Evolutionary conservation across 1,140 invertebrate genomes (phyloP).

Genomic region (Papilio machaon): DNA sequence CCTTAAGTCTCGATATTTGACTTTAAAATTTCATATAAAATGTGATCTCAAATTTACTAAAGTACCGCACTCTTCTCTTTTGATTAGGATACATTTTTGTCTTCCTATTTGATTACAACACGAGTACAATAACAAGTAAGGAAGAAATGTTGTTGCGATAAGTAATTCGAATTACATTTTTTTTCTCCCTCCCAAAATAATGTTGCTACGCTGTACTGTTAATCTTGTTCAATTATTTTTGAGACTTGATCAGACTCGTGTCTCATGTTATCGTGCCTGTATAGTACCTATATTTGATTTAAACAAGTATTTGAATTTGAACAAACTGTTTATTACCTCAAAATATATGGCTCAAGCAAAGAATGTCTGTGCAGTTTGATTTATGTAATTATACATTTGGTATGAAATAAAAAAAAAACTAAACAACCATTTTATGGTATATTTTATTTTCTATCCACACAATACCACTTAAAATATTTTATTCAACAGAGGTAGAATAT

Average conservation of each 20-base stretch:
- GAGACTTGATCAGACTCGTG: neutral
- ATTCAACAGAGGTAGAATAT: slow-evolving; percentile 14
- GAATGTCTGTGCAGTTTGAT: slow-evolving; percentile 15
- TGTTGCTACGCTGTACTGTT: neutral
- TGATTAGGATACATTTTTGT: too few relatives aligned
- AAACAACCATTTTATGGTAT: slow-evolving; percentile 13
- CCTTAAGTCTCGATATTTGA: neutral
- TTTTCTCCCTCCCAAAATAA: neutral
- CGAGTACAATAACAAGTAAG: too few relatives aligned
- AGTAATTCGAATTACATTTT: too few relatives aligned
- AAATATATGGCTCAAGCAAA: neutral
- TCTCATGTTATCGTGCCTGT: neutral
- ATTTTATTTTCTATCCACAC: slow-evolving; percentile 11
- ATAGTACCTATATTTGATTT: neutral
- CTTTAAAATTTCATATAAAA: slow-evolving; percentile 8
- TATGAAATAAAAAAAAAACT: slow-evolving; percentile 14
- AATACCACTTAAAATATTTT: neutral
- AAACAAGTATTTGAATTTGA: slow-evolving; percentile 20
- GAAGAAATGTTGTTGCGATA: too few relatives aligned
- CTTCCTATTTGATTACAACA: too few relatives aligned
- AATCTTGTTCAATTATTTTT: neutral
- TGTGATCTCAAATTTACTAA: slow-evolving; percentile 9
- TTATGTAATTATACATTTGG: slow-evolving; percentile 27
- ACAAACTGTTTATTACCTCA: slow-evolving; percentile 25
- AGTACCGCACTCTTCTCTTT: neutral